phyloP scores from a whole-genome alignment of 2,113 vertebrate species.

The Vidua chalybeata region DNA sequence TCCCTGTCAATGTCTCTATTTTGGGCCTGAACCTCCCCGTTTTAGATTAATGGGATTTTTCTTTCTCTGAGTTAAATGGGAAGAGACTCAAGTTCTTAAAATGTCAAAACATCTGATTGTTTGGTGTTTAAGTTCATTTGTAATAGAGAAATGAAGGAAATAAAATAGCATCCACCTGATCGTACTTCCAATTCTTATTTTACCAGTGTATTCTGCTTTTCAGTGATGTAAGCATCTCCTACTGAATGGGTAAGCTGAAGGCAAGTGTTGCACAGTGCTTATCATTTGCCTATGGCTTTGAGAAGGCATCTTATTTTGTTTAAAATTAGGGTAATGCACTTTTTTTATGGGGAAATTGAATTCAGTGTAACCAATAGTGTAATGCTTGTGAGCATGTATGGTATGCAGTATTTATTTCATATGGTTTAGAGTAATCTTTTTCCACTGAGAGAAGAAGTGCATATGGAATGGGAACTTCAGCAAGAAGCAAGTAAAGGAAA shows the following conservation, averaged over 20 bases:
- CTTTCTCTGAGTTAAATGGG: not conserved
- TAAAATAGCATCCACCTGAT: not conserved
- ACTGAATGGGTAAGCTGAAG: constrained; percentile 3
- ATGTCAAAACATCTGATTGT: not conserved
- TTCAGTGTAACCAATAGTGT: constrained; percentile 10
- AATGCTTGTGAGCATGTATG: not conserved
- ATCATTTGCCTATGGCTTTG: constrained; percentile 39
- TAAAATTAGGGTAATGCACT: constrained; percentile 22
- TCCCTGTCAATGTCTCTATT: not conserved
- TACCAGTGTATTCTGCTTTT: constrained; percentile 43
- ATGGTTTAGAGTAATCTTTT: constrained; percentile 39
- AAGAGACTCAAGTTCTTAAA: not conserved
- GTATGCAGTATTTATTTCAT: constrained; percentile 42
- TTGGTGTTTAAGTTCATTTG: not conserved
- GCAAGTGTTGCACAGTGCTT: not conserved
- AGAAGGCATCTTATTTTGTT: constrained; percentile 36
- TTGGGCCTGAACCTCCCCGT: not conserved
- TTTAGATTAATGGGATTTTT: not conserved
- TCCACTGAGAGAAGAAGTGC: constrained; percentile 16
- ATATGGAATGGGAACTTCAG: constrained; percentile 40
- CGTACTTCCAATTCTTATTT: constrained; percentile 21
- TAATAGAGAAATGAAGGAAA: not conserved
- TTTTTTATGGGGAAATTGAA: not conserved
- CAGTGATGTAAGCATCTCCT: not conserved
- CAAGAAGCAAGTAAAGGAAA: constrained; percentile 11